phyloP scores from a whole-genome alignment of 30 jellyfish, hydroid and myxozoan genomes.

The Clytia hemisphaerica region DNA sequence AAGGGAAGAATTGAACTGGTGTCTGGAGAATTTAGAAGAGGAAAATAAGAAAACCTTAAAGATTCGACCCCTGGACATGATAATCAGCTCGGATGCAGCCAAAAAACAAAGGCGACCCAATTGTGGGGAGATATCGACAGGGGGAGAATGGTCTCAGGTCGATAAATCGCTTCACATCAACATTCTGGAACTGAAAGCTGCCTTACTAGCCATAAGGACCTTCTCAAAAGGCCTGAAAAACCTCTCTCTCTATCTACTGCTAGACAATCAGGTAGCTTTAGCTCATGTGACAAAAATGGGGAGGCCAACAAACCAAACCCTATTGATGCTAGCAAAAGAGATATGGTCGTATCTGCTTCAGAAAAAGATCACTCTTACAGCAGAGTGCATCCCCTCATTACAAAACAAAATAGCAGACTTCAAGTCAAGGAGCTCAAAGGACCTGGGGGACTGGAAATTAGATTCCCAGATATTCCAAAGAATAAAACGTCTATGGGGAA shows the following conservation, averaged over 20 bases:
- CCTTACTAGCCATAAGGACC: background rate
- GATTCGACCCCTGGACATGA: constrained; percentile 5
- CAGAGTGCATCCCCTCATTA: constrained; percentile 6
- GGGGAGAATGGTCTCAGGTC: constrained; percentile 8
- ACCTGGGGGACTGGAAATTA: too few species aligned
- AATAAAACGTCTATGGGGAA: constrained; percentile 1
- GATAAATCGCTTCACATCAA: constrained; percentile 15
- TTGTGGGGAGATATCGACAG: background rate
- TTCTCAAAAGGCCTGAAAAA: too few species aligned
- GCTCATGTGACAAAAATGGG: too few species aligned
- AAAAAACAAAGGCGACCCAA: constrained; percentile 9
- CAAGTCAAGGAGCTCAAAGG: constrained; percentile 16
- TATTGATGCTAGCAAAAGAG: constrained; percentile 4
- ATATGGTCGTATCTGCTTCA: constrained; percentile 8
- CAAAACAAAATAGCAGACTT: constrained; percentile 4
- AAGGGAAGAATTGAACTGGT: background rate
- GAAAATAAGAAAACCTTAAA: constrained; percentile 7
- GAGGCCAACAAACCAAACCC: too few species aligned
- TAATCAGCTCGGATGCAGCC: constrained; percentile 15
- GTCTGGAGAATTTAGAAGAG: constrained; percentile 1
- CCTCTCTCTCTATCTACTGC: background rate
- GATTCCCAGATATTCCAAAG: too few species aligned
- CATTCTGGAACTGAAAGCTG: background rate
- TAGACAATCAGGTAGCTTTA: background rate
- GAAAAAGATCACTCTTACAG: too few species aligned